These are phyloP conservation scores for Halcyon chelicuti DNA, from an alignment of 2,797 vertebrate species.

Conservation along the genomic window DNA sequence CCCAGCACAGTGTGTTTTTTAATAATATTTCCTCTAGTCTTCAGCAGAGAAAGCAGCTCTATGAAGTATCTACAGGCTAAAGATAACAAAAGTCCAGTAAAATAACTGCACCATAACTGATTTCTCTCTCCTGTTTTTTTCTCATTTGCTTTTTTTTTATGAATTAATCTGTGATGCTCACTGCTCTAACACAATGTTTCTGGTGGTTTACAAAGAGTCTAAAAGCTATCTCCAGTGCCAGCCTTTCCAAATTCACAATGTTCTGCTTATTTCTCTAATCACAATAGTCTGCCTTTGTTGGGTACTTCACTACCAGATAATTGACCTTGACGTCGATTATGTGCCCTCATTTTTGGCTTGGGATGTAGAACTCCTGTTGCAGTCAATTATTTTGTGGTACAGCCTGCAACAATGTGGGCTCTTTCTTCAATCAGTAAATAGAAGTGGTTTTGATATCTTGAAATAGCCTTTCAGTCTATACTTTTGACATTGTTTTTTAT, in stretches of 20 bases:
- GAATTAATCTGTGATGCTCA: slow-evolving; percentile 38
- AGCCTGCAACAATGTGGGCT: slow-evolving; percentile 76
- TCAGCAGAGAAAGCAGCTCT: background rate
- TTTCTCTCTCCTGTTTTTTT: slow-evolving; percentile 4
- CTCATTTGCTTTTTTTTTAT: background rate
- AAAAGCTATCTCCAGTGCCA: slow-evolving; percentile 59
- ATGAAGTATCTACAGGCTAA: background rate
- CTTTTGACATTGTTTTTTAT: slow-evolving; percentile 73
- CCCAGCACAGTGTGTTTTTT: background rate
- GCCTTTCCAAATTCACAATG: slow-evolving; percentile 75
- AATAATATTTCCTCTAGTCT: background rate
- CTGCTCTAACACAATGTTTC: slow-evolving; percentile 67
- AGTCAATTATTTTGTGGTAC: slow-evolving; percentile 81
- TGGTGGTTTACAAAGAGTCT: slow-evolving; percentile 68
- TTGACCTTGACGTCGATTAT: slow-evolving; percentile 82
- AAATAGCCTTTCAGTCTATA: slow-evolving; percentile 73
- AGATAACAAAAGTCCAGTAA: background rate
- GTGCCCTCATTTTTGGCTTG: slow-evolving; percentile 80
- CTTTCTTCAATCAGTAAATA: slow-evolving; percentile 77
- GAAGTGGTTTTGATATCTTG: slow-evolving; percentile 76
- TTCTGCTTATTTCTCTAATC: slow-evolving; percentile 80
- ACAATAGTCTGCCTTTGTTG: slow-evolving; percentile 82
- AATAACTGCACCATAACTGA: slow-evolving; percentile 31
- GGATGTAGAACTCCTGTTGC: slow-evolving; percentile 79
- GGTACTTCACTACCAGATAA: slow-evolving; percentile 78